A percentile compares a stretch with the other conserved stretches of the same genome.
Evolutionary conservation across 2,113 vertebrate species (phyloP).

Genomic region (Castor canadensis): DNA sequence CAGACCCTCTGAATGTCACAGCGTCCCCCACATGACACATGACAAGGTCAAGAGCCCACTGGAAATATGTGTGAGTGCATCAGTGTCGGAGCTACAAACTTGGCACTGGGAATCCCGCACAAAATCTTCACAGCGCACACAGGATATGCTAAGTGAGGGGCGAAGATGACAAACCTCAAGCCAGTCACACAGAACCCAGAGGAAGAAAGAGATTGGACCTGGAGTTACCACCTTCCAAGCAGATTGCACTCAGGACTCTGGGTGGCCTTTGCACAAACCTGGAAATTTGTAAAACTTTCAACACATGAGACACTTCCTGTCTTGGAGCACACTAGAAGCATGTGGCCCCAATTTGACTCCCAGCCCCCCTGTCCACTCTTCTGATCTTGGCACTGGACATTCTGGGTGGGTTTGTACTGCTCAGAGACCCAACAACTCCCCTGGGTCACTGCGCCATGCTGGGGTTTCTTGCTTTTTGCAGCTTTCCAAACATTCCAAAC

Average conservation of each 20-base stretch:
- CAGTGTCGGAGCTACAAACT: neutral
- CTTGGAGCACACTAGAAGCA: accelerated
- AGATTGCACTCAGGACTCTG: neutral
- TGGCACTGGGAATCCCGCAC: too few relatives aligned
- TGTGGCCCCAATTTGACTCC: accelerated
- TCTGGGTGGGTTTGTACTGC: neutral
- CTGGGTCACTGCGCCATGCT: accelerated
- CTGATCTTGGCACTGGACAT: accelerated
- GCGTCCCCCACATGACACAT: accelerated
- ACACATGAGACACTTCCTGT: accelerated
- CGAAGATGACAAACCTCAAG: too few relatives aligned
- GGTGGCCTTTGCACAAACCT: neutral
- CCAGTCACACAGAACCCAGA: too few relatives aligned
- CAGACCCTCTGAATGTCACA: too few relatives aligned
- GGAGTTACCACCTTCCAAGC: accelerated
- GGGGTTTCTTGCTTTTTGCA: neutral
- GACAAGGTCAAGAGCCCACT: neutral
- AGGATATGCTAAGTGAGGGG: neutral
- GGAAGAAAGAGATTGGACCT: accelerated
- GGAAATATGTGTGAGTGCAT: accelerated
- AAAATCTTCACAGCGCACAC: neutral
- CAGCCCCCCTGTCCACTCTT: too few relatives aligned
- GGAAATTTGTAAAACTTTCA: neutral
- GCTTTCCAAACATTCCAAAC: too few relatives aligned
- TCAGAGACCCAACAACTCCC: neutral